Conservation (phyloP, 1,140 invertebrate genomes). For the Cotesia glomerata region DNA sequence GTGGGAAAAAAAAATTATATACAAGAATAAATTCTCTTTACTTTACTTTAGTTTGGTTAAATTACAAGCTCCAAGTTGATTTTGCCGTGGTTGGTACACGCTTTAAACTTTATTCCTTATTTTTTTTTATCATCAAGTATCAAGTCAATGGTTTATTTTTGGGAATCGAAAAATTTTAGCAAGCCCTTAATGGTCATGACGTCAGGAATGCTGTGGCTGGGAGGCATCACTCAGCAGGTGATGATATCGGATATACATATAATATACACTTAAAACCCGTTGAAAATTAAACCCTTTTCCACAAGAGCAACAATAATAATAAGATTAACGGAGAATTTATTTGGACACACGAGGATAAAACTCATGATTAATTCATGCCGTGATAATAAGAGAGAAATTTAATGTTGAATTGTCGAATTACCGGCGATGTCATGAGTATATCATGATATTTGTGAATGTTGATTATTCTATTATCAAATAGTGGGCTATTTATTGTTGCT, state of each 20-base stretch:
- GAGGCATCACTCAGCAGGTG: neutral
- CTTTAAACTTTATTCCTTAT: neutral
- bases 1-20: too few species aligned
- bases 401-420: neutral
- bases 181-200: conserved; percentile 14
- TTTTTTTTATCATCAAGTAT: conserved; percentile 8
- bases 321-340: neutral
- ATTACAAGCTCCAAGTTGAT: neutral
- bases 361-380: conserved; percentile 1
- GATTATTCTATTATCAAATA: neutral
- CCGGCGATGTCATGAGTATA: neutral
- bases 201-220: neutral
- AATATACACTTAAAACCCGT: neutral
- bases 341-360: neutral
- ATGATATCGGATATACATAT: neutral
- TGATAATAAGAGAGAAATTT: neutral
- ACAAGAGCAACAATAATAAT: neutral
- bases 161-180: neutral
- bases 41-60: too few species aligned
- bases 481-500: too few species aligned
- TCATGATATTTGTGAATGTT: neutral
- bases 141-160: conserved; percentile 19
- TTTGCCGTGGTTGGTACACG: neutral
- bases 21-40: conserved; percentile 9
- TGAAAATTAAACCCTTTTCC: neutral